phyloP scores from a whole-genome alignment of 2,888 invertebrate species.

The Marronus borbonicus region DNA sequence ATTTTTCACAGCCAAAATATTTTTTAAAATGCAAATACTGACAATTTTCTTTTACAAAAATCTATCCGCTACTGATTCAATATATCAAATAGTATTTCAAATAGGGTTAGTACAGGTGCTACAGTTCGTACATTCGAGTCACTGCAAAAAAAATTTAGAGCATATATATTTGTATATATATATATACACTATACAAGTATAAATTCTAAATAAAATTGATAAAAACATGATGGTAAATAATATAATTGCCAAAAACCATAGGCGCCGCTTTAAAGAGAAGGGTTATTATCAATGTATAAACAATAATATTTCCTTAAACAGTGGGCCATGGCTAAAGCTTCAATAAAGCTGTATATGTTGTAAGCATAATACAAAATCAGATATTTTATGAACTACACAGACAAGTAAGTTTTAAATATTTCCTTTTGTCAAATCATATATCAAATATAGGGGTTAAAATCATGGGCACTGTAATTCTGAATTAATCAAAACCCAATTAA shows the following conservation, averaged over 20 bases:
- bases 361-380: too few relatives aligned
- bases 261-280: background rate
- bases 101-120: constrained; percentile 66
- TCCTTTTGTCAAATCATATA: too few relatives aligned
- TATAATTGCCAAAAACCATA: constrained; percentile 23
- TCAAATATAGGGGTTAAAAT: too few relatives aligned
- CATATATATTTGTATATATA: constrained; percentile 44
- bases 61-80: constrained; percentile 49
- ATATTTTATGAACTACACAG: too few relatives aligned
- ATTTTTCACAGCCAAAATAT: constrained; percentile 69
- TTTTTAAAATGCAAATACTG: constrained; percentile 67
- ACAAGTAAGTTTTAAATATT: too few relatives aligned
- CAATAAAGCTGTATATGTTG: too few relatives aligned
- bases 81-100: constrained; percentile 53
- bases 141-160: constrained; percentile 42
- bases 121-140: constrained; percentile 45
- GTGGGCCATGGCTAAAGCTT: too few relatives aligned
- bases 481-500: too few relatives aligned
- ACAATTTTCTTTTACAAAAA: constrained; percentile 55
- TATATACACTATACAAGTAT: constrained; percentile 55
- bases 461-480: too few relatives aligned
- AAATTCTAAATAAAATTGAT: constrained; percentile 54
- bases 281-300: too few relatives aligned
- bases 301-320: too few relatives aligned
- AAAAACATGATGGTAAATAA: constrained; percentile 47